Evolutionary conservation across 2,888 invertebrate genomes (phyloP).

Genomic region (Sinohyriopsis cumingii): DNA sequence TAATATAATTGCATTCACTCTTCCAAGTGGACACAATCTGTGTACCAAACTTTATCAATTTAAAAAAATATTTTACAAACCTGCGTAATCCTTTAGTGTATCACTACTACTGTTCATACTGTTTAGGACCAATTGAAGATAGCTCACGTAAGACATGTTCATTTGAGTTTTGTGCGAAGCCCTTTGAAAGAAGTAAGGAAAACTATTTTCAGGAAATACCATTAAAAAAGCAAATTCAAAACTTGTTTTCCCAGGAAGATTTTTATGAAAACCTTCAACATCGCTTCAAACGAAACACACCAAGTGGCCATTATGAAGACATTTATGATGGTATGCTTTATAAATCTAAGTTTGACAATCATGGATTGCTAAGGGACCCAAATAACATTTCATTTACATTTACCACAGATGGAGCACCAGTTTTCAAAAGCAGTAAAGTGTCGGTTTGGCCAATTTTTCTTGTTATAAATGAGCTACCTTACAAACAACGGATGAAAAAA

Average conservation of each 20-base stretch:
- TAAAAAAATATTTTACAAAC: constrained; percentile 11
- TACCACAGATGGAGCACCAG: constrained; percentile 21
- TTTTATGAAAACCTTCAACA: constrained; percentile 12
- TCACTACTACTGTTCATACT: constrained; percentile 11
- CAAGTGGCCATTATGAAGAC: no score
- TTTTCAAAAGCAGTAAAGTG: constrained; percentile 19
- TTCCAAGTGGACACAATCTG: constrained; percentile 16
- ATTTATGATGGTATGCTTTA: no score
- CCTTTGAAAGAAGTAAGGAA: constrained; percentile 1
- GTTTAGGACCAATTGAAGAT: neutral
- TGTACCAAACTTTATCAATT: constrained; percentile 11
- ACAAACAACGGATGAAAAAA: constrained; percentile 5
- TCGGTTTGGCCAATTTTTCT: constrained; percentile 18
- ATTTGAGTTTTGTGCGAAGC: constrained; percentile 5
- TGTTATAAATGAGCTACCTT: constrained; percentile 25
- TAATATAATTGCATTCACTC: constrained; percentile 4
- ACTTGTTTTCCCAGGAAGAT: constrained; percentile 1
- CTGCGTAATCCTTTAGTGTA: constrained; percentile 19
- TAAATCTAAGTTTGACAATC: no score
- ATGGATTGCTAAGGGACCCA: neutral
- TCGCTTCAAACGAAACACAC: no score
- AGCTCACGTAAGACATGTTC: no score
- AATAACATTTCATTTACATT: constrained; percentile 13
- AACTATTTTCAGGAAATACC: constrained; percentile 16
- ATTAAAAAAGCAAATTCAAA: constrained; percentile 5